phyloP scores from a whole-genome alignment of 2,888 invertebrate genomes.

The Brassicogethes aeneus region DNA sequence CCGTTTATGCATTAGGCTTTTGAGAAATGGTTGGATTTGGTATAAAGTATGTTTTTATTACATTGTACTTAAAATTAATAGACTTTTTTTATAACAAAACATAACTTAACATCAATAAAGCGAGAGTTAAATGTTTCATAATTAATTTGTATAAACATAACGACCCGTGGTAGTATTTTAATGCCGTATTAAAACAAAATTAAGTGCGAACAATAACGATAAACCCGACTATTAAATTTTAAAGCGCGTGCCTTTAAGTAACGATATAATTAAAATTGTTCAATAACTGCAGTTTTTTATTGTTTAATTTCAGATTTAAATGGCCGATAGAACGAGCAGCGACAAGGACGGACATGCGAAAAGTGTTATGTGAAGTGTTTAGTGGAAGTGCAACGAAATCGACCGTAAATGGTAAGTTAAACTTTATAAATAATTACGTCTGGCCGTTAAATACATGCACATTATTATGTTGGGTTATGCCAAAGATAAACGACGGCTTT shows the following conservation, averaged over 20 bases:
- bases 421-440: slow-evolving; percentile 23
- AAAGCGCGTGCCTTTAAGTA: slow-evolving; percentile 1
- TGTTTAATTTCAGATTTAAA: slow-evolving; percentile 20
- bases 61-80: no score
- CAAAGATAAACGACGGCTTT: no score
- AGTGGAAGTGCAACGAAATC: slow-evolving; percentile 10
- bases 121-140: no score
- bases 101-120: no score
- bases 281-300: slow-evolving; percentile 14
- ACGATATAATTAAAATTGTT: slow-evolving; percentile 1
- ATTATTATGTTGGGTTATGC: no score
- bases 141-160: no score
- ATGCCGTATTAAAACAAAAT: background rate
- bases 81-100: no score
- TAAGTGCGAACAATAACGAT: background rate
- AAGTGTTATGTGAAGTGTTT: background rate
- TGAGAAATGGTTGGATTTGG: no score
- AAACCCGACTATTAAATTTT: background rate
- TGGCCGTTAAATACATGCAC: no score
- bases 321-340: background rate
- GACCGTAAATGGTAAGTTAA: slow-evolving; percentile 23
- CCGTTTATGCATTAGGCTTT: no score
- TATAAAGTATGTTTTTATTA: no score
- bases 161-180: background rate
- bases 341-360: background rate